Evolutionary conservation across 37 sponge, comb jelly and placozoan genomes (phyloP).

Genomic region (Oscarella lobularis): DNA sequence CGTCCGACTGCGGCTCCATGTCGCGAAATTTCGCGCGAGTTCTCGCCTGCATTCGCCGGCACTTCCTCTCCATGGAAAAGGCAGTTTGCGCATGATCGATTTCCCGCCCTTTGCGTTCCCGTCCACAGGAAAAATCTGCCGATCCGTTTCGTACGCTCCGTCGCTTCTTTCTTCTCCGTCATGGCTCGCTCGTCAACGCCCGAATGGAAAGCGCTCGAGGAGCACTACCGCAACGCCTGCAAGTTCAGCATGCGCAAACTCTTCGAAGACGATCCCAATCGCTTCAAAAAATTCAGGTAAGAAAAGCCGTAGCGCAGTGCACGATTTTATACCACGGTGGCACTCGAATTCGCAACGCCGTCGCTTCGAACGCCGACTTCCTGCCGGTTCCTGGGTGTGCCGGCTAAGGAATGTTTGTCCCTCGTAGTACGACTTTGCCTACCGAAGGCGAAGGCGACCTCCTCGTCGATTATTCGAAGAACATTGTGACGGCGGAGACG

Average conservation of each 20-base stretch:
- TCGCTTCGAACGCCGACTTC: too few relatives aligned
- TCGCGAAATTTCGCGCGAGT: conserved; percentile 11
- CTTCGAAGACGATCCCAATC: conserved; percentile 61
- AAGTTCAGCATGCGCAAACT: conserved; percentile 56
- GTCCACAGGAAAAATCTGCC: too few relatives aligned
- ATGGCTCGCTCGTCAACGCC: conserved; percentile 14
- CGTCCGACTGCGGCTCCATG: conserved; percentile 13
- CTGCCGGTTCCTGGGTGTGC: too few relatives aligned
- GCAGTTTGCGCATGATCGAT: too few relatives aligned
- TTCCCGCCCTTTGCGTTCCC: too few relatives aligned
- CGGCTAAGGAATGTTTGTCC: too few relatives aligned
- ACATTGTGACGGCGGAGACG: conserved; percentile 72
- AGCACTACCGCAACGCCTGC: conserved; percentile 30
- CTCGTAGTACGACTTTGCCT: conserved; percentile 9
- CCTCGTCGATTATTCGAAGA: conserved; percentile 92
- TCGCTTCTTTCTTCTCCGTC: neutral
- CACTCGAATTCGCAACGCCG: too few relatives aligned
- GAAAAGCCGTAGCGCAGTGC: too few relatives aligned
- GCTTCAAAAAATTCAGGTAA: conserved; percentile 76
- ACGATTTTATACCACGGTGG: too few relatives aligned
- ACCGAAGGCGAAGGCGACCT: conserved; percentile 55
- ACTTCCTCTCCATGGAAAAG: neutral
- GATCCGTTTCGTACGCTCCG: too few relatives aligned
- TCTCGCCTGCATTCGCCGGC: conserved; percentile 7
- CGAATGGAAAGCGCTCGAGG: conserved; percentile 50